phyloP scores from a whole-genome alignment of 2,797 vertebrate species.

The Morus bassanus region DNA sequence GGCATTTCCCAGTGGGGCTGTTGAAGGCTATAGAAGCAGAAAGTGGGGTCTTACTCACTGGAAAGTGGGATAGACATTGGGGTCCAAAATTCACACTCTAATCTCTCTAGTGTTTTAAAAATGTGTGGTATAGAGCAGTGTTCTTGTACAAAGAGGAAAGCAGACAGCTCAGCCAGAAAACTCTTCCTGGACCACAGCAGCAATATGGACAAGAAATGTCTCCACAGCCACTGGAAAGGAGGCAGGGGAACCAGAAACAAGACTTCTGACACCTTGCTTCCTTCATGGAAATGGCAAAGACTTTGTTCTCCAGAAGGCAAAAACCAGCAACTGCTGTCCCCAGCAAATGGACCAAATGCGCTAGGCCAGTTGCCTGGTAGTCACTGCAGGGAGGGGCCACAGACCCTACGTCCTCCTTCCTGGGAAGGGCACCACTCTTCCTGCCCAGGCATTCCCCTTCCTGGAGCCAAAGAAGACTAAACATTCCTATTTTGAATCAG shows the following conservation, averaged over 20 bases:
- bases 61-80: neutral
- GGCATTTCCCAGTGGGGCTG: neutral
- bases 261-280: neutral
- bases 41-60: neutral
- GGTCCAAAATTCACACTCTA: neutral
- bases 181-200: neutral
- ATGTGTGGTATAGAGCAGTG: neutral
- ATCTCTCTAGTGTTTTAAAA: neutral
- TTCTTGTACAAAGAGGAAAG: neutral
- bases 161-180: neutral
- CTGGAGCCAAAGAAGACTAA: neutral
- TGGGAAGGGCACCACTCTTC: neutral
- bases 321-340: neutral
- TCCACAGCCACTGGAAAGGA: neutral
- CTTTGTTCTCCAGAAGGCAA: neutral
- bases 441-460: neutral
- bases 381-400: accelerated
- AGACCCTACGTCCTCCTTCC: neutral
- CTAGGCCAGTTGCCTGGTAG: too few relatives aligned
- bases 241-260: neutral
- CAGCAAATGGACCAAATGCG: accelerated
- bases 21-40: neutral
- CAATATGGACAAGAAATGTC: neutral
- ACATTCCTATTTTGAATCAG: neutral
- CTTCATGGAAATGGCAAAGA: neutral